phyloP scores from a whole-genome alignment of 2,797 vertebrate species.

The Sebastiscus albofasciatus region DNA sequence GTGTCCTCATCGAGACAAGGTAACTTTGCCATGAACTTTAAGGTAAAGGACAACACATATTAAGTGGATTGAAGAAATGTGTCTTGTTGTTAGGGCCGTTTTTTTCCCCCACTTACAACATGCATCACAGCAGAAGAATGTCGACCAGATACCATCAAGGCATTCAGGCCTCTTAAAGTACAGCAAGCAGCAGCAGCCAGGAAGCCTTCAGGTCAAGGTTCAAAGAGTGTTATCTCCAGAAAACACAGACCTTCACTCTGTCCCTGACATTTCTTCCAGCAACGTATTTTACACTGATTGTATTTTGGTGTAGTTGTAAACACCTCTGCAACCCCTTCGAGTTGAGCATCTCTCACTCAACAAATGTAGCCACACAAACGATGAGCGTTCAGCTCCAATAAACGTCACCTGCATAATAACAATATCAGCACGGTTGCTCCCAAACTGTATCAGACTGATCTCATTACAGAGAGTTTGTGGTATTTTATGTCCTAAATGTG shows the following conservation, averaged over 20 bases:
- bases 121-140: constrained; percentile 30
- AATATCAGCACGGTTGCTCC: constrained; percentile 20
- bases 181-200: constrained; percentile 15
- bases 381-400: constrained; percentile 36
- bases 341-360: constrained; percentile 10
- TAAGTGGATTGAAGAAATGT: background rate
- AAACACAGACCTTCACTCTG: constrained; percentile 37
- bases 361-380: constrained; percentile 17
- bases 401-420: constrained; percentile 32
- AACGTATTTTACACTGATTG: constrained; percentile 34
- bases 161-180: constrained; percentile 34
- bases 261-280: constrained; percentile 61
- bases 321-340: constrained; percentile 5
- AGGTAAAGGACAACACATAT: constrained; percentile 27
- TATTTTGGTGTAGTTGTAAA: constrained; percentile 31
- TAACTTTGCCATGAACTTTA: constrained; percentile 41
- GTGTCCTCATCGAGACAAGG: constrained; percentile 40
- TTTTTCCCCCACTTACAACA: background rate
- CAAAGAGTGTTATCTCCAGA: constrained; percentile 53
- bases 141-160: constrained; percentile 47
- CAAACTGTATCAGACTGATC: constrained; percentile 4
- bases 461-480: background rate
- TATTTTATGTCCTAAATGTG: constrained; percentile 5
- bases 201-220: constrained; percentile 55
- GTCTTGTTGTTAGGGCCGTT: background rate